Conservation (phyloP, 2,888 invertebrate genomes). For the Caenorhabditis parvicauda region DNA sequence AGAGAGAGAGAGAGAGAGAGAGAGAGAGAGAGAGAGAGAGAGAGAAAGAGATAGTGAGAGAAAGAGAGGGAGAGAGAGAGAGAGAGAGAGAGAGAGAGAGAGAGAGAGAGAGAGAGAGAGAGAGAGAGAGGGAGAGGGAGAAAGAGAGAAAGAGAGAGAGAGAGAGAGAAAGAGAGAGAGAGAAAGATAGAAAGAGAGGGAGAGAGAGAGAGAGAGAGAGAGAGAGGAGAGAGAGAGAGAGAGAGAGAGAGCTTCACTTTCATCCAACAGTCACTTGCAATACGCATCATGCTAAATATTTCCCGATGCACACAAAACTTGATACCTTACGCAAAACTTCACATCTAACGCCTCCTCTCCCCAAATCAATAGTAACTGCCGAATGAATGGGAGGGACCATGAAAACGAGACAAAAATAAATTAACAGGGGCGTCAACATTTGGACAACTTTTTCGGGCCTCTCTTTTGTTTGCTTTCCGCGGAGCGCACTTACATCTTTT, state of each 20-base stretch:
- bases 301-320: too few relatives aligned
- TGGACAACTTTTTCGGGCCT: too few relatives aligned
- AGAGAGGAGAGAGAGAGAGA: background rate
- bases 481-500: too few relatives aligned
- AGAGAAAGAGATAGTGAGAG: background rate
- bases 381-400: too few relatives aligned
- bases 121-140: background rate
- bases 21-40: slow-evolving; percentile 6
- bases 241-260: background rate
- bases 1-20: slow-evolving; percentile 2
- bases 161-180: background rate
- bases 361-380: too few relatives aligned
- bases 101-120: slow-evolving; percentile 4
- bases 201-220: slow-evolving; percentile 3
- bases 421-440: too few relatives aligned
- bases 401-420: too few relatives aligned
- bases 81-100: slow-evolving; percentile 8
- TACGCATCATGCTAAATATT: too few relatives aligned
- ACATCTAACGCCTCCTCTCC: too few relatives aligned
- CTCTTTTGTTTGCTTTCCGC: too few relatives aligned
- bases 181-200: background rate
- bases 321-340: too few relatives aligned
- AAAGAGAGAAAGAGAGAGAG: background rate
- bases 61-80: slow-evolving; percentile 1
- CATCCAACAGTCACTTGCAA: too few relatives aligned